A percentile compares a stretch with the other conserved stretches of the same genome.
These are phyloP conservation scores for Mythimna loreyi DNA, from an alignment of 2,888 invertebrate genomes.

Conservation along the genomic window DNA sequence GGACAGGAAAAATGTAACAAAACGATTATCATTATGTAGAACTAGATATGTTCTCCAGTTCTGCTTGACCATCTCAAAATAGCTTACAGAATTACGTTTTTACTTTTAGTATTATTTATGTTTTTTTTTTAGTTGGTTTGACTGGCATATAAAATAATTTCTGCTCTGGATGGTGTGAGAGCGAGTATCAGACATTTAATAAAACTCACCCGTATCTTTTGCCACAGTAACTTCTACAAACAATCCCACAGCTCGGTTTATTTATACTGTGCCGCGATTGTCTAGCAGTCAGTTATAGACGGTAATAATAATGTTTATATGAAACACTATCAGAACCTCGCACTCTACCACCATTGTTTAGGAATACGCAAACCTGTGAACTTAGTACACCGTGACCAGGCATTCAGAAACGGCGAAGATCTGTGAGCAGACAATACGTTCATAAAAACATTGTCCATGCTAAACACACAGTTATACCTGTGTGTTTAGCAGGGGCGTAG, in stretches of 20 bases:
- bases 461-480: constrained; percentile 66
- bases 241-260: neutral
- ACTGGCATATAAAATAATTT: too few species aligned
- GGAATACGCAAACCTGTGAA: constrained; percentile 11
- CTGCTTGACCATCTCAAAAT: neutral
- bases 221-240: too few species aligned
- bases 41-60: neutral
- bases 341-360: neutral
- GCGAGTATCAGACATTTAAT: too few species aligned
- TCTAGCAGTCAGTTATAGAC: neutral
- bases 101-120: too few species aligned
- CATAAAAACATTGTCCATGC: constrained; percentile 71
- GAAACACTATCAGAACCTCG: constrained; percentile 1
- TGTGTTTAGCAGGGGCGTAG: too few species aligned
- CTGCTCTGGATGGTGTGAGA: too few species aligned
- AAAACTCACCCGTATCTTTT: too few species aligned
- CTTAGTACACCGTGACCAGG: constrained; percentile 13
- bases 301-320: neutral
- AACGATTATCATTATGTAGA: constrained; percentile 7
- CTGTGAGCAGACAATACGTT: constrained; percentile 63
- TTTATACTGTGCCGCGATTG: neutral
- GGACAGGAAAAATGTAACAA: constrained; percentile 27
- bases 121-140: too few species aligned
- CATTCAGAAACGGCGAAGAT: constrained; percentile 43
- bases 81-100: too few species aligned